phyloP scores from a whole-genome alignment of 2,797 vertebrate genomes.

The Sphenopsis melanotis region DNA sequence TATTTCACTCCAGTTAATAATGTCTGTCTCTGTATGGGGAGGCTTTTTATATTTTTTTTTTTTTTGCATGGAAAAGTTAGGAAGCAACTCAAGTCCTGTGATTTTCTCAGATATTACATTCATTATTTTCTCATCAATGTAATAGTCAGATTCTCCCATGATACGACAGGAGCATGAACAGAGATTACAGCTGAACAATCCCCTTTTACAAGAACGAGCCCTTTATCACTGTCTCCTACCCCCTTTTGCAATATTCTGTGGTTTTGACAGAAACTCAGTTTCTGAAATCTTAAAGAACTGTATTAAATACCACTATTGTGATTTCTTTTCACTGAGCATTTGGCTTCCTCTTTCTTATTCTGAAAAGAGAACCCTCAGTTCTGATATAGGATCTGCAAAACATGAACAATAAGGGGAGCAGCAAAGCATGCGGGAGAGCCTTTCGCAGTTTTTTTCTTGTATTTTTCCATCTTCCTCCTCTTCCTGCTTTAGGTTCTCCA shows the following conservation, averaged over 20 bases:
- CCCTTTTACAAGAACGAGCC: not conserved
- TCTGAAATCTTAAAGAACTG: slow-evolving; percentile 20
- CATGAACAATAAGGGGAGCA: not conserved
- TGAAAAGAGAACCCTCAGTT: not conserved
- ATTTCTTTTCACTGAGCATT: slow-evolving; percentile 15
- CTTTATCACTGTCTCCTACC: slow-evolving; percentile 10
- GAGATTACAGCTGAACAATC: slow-evolving; percentile 1
- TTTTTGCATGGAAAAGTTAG: not conserved
- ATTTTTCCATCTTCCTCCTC: not conserved
- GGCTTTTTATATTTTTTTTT: not conserved
- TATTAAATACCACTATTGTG: slow-evolving; percentile 9
- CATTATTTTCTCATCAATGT: slow-evolving; percentile 43
- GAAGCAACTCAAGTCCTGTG: slow-evolving; percentile 13
- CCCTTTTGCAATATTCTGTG: not conserved
- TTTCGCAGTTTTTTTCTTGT: not conserved
- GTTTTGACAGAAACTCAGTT: slow-evolving; percentile 23
- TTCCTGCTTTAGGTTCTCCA: not conserved
- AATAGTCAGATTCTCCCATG: slow-evolving; percentile 48
- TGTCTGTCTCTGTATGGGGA: not conserved
- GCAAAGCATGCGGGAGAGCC: not conserved
- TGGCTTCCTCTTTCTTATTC: not conserved
- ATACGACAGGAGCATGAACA: not conserved
- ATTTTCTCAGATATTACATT: slow-evolving; percentile 38
- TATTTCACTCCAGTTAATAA: slow-evolving; percentile 27
- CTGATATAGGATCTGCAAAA: not conserved